These are phyloP conservation scores for Pachyramphus minor DNA, from an alignment of 2,113 vertebrate species.

Conservation along the genomic window DNA sequence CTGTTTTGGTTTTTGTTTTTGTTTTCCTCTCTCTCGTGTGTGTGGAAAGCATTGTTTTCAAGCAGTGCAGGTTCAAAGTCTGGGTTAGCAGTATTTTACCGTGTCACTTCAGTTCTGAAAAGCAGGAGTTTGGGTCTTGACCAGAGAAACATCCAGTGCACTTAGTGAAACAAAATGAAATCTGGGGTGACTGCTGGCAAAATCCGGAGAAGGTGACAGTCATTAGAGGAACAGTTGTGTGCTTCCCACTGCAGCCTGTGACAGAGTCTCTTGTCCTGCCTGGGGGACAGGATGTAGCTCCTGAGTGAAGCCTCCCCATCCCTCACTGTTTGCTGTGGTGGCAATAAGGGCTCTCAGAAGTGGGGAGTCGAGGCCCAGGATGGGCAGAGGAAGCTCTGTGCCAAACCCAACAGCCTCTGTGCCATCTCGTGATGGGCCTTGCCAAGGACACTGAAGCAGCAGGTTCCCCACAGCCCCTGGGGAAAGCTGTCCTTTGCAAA, in stretches of 20 bases:
- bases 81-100: conserved; percentile 72
- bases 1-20: conserved; percentile 38
- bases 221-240: background rate
- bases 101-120: conserved; percentile 62
- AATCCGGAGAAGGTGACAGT: background rate
- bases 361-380: background rate
- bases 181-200: background rate
- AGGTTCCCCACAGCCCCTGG: background rate
- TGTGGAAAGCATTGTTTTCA: conserved; percentile 61
- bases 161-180: background rate
- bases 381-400: background rate
- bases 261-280: background rate
- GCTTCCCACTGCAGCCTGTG: background rate
- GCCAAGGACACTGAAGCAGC: background rate
- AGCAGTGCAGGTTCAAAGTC: conserved; percentile 68
- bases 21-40: conserved; percentile 31
- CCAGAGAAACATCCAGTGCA: conserved; percentile 51
- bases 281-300: background rate
- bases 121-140: conserved; percentile 58
- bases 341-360: conserved; percentile 22
- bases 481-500: background rate
- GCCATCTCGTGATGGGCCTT: background rate
- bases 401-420: conserved; percentile 28
- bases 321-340: background rate
- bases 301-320: background rate